Evolutionary conservation across 2,113 vertebrate species (phyloP).

Genomic region (Malurus cyaneus): DNA sequence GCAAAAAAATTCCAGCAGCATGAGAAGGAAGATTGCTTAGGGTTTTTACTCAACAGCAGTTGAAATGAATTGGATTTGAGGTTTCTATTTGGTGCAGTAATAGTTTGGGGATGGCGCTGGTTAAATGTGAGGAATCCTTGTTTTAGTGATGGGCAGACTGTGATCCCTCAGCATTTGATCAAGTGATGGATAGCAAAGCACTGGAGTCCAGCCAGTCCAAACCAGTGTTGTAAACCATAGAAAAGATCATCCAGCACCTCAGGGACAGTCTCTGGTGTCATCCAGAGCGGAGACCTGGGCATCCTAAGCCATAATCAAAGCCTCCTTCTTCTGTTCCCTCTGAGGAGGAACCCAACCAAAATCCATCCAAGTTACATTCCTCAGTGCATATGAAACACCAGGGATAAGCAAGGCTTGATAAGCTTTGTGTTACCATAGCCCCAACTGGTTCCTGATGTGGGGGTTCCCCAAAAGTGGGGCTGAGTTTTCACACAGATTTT

Average conservation of each 20-base stretch:
- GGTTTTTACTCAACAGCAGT: neutral
- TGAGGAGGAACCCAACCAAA: neutral
- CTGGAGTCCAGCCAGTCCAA: neutral
- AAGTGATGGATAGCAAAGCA: neutral
- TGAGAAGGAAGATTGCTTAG: neutral
- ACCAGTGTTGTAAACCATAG: neutral
- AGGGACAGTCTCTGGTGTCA: neutral
- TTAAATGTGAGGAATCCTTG: neutral
- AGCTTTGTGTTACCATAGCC: neutral
- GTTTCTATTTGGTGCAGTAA: neutral
- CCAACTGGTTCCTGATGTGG: rapidly evolving
- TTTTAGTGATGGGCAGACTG: neutral
- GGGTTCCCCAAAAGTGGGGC: too few species aligned
- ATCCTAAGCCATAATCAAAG: neutral
- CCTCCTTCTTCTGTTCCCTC: neutral
- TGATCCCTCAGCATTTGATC: neutral
- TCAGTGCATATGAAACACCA: rapidly evolving
- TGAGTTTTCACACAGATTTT: neutral
- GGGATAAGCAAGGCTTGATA: neutral
- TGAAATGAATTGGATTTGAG: neutral
- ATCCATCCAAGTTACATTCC: neutral
- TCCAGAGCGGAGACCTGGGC: neutral
- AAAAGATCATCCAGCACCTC: neutral
- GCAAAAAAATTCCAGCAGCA: neutral
- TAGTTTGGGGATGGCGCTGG: neutral